Base-by-base conservation (phyloP, 2,113 vertebrate species). In the Phaethon lepturus region DNA sequence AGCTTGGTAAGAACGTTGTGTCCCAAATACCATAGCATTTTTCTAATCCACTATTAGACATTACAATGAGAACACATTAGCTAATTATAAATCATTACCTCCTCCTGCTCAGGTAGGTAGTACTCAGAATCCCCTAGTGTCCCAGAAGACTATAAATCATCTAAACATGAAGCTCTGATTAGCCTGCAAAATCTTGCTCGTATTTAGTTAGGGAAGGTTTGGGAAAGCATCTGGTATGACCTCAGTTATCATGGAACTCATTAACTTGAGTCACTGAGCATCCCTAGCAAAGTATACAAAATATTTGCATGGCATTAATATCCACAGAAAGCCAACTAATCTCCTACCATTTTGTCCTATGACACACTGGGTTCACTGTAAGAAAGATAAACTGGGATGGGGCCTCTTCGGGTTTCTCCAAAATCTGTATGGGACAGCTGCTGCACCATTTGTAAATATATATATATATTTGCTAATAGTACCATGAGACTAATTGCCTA, bases 61-160 rank as follows among this genome's bases (percentile, higher is more conserved):
- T 76, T 88, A 94, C 68, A 94, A 44, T 77, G 81, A 90, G 90
- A 95, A 90, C 55, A 71, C 50, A 76, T 82, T 62, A 93, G 62
- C 88, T 95, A 95, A 96, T 96, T 93, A 95, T 87, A 95, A 96
- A 82, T 85, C 45, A 75, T 93, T 86, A 91, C 35, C 86, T 73
- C 66, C 42, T 85, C 44, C 63, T 88, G 38, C 59, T 82, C 69
- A 93, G 94, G 73, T 82, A 78, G 75, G 50, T 64, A 66, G 64
- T 62, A 56, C 35, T 62, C 66, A 52, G 40, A 93, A 92, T 92
- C 35, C 73, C 42, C 74, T 23, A 33, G 69, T 68, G 77, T 63
- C 91, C 52, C 24, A 74, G 68, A 94, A 78, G 40, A 66, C 73
- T 76, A 66, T 35, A 92, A 88, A 94, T 85, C 86, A 80, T 81